These are phyloP conservation scores for Bos taurus DNA, from an alignment of 2,113 vertebrate genomes.

Conservation along the genomic window ARS-UCD2.0 NC_037339.1:34250001-34250500, in stretches of 20 bases:
- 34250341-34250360: background rate
- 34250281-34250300: background rate
- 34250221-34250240: background rate
- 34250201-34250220: background rate
- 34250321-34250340: background rate
- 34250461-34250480: background rate
- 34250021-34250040: background rate
- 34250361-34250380: background rate
- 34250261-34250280: background rate
- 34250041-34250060: background rate
- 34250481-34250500: fast-evolving
- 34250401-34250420: background rate
- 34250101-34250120: background rate
- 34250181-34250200: background rate
- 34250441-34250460: background rate
- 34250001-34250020: background rate
- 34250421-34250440: fast-evolving
- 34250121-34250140: background rate
- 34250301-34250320: background rate
- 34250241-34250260: background rate
- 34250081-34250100: background rate
- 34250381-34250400: background rate
- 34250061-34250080: background rate
- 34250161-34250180: background rate
- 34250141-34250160: background rate